Percentiles rank a stretch among this genome's conserved stretches.
phyloP scores from a whole-genome alignment of 2,113 vertebrate genomes.

The Aspiorhynchus laticeps region DNA sequence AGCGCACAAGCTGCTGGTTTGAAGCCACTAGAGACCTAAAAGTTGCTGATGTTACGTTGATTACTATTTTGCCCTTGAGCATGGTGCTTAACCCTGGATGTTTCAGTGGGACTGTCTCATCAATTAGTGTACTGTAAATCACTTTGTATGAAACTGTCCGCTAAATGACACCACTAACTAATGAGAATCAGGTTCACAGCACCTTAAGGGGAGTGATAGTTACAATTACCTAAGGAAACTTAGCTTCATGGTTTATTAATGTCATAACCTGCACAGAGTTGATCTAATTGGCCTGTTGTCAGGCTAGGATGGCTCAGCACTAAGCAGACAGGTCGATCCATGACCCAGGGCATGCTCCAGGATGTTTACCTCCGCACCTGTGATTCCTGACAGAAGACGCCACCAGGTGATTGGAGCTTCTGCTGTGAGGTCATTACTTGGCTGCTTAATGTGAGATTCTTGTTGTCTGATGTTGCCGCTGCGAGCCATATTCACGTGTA shows the following conservation, averaged over 20 bases:
- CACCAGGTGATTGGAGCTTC: constrained; percentile 45
- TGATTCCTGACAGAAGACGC: constrained; percentile 54
- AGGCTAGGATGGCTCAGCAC: constrained; percentile 49
- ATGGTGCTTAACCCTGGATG: neutral
- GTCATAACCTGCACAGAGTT: constrained; percentile 42
- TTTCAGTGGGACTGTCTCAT: neutral
- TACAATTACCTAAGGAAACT: constrained; percentile 37
- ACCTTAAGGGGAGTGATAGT: constrained; percentile 26
- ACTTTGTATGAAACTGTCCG: neutral
- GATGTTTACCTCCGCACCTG: constrained; percentile 56
- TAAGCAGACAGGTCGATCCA: constrained; percentile 53
- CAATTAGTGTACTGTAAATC: constrained; percentile 37
- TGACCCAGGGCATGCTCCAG: constrained; percentile 60
- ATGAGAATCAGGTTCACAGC: constrained; percentile 2
- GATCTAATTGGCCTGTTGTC: constrained; percentile 62
- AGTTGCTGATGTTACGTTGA: constrained; percentile 5
- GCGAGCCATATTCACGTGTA: constrained; percentile 4
- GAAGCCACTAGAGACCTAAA: neutral
- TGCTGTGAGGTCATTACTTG: constrained; percentile 31
- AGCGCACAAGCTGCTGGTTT: neutral
- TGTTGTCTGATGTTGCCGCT: constrained; percentile 37
- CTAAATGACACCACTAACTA: constrained; percentile 18
- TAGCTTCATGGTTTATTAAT: constrained; percentile 53
- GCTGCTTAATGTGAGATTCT: constrained; percentile 33
- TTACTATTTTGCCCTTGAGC: constrained; percentile 5